These are phyloP conservation scores for Pasiphila rectangulata DNA, from an alignment of 2,888 invertebrate genomes.

Conservation along the genomic window DNA sequence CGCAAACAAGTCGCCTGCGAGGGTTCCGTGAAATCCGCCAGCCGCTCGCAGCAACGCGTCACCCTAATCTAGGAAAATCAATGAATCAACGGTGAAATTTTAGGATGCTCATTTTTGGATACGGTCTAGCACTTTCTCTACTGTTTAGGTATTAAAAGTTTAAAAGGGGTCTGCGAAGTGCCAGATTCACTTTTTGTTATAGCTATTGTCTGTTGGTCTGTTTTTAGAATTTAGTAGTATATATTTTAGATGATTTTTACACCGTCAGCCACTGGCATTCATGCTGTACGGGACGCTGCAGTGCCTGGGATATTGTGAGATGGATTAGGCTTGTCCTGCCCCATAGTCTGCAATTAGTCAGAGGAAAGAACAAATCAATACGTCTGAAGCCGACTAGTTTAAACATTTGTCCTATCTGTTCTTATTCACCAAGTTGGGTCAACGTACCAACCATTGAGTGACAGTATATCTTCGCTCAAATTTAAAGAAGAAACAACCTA, in stretches of 20 bases:
- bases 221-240: too few species aligned
- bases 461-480: background rate
- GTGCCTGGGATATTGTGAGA: too few species aligned
- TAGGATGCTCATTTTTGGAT: constrained; percentile 2
- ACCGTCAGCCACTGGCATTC: too few species aligned
- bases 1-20: constrained; percentile 60
- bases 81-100: constrained; percentile 50
- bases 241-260: too few species aligned
- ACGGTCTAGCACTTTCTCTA: constrained; percentile 12
- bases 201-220: background rate
- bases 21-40: constrained; percentile 48
- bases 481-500: constrained; percentile 6
- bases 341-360: too few species aligned
- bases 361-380: too few species aligned
- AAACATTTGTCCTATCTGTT: background rate
- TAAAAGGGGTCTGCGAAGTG: background rate
- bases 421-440: constrained; percentile 1
- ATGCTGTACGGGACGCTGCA: too few species aligned
- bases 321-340: too few species aligned
- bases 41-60: constrained; percentile 51
- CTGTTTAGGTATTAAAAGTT: constrained; percentile 8
- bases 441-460: background rate
- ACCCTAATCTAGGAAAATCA: constrained; percentile 53
- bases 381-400: too few species aligned
- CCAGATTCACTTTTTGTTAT: background rate